phyloP scores from a whole-genome alignment of 2,113 vertebrate species.

The Sakesphorus luctuosus region DNA sequence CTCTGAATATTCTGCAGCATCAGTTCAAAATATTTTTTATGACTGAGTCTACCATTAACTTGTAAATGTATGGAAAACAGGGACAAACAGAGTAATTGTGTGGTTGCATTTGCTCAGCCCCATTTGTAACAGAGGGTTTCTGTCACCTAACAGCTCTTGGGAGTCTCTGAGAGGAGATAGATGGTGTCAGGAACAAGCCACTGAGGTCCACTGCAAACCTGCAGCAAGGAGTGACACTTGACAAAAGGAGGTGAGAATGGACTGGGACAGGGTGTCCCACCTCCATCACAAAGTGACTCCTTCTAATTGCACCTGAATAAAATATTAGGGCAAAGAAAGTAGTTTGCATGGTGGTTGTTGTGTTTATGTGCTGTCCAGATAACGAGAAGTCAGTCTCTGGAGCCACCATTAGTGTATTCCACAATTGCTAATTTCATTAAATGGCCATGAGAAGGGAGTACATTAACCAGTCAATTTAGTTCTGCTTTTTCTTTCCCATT shows the following conservation, averaged over 20 bases:
- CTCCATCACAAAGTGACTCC: not conserved
- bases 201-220: not conserved
- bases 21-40: not conserved
- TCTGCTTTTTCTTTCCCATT: not conserved
- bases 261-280: not conserved
- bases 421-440: not conserved
- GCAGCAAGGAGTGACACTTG: not conserved
- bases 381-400: not conserved
- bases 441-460: not conserved
- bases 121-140: not conserved
- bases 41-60: not conserved
- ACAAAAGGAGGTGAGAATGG: not conserved
- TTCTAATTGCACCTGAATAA: not conserved
- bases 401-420: not conserved
- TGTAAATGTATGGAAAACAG: constrained; percentile 15
- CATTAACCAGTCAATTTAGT: not conserved
- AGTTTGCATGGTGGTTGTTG: not conserved
- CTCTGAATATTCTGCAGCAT: not conserved
- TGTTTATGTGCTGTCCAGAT: not conserved
- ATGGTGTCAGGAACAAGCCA: not conserved
- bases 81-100: not conserved
- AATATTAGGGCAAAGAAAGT: not conserved
- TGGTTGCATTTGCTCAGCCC: not conserved
- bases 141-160: not conserved
- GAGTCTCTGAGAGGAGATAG: not conserved